Percentiles rank a stretch among this genome's conserved stretches.
These are phyloP conservation scores for Lamellibrachia satsuma DNA, from an alignment of 2,888 invertebrate genomes.

Conservation along the genomic window DNA sequence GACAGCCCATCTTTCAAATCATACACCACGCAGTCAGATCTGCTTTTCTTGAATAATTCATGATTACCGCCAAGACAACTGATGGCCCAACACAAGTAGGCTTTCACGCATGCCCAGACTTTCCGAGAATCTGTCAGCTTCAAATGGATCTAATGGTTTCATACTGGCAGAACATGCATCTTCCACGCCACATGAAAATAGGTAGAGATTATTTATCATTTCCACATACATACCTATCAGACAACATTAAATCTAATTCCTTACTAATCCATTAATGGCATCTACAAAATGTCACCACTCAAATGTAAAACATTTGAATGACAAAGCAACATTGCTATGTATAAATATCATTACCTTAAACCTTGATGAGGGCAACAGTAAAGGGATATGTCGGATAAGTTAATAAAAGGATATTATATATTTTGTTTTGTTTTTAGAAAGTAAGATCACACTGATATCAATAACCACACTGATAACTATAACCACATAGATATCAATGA, in stretches of 20 bases:
- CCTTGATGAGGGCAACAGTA: background rate
- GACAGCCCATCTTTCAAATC: constrained; percentile 4
- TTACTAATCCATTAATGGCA: background rate
- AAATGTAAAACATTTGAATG: background rate
- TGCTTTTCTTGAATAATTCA: background rate
- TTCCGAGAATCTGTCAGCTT: background rate
- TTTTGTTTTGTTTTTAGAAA: background rate
- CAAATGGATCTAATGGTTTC: background rate
- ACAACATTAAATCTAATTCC: background rate
- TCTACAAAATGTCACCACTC: background rate
- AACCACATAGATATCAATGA: background rate
- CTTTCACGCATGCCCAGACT: background rate
- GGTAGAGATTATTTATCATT: background rate
- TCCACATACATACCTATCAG: background rate
- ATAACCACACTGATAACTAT: background rate
- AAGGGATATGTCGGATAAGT: background rate
- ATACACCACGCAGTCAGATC: background rate
- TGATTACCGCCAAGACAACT: background rate
- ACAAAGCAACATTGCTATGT: background rate
- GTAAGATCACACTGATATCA: background rate
- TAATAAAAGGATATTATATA: background rate
- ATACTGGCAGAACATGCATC: background rate
- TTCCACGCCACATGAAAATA: background rate
- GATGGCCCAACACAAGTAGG: background rate
- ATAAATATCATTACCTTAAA: background rate